Conservation (phyloP, 2,113 vertebrate genomes). For the Amblyopsis rosae region DNA sequence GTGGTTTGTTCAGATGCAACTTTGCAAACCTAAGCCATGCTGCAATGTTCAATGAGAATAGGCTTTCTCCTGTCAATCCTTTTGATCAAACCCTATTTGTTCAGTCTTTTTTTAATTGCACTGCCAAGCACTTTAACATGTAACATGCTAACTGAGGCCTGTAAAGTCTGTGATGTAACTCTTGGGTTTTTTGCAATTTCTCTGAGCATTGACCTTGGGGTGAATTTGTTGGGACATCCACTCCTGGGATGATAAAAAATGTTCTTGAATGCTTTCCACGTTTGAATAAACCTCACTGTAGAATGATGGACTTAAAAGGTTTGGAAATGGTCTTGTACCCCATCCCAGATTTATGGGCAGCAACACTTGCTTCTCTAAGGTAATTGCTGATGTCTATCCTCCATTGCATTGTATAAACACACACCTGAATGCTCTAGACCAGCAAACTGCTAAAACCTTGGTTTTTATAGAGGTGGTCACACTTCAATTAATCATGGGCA, state of each 20-base stretch:
- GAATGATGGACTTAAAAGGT: not conserved
- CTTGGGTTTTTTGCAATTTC: not conserved
- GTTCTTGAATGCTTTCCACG: not conserved
- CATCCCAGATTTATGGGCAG: not conserved
- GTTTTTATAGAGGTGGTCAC: not conserved
- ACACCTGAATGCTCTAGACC: not conserved
- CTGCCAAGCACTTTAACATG: not conserved
- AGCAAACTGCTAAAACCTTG: not conserved
- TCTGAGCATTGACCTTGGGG: not conserved
- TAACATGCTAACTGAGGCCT: not conserved
- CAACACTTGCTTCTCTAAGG: not conserved
- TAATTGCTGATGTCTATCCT: not conserved
- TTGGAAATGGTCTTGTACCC: not conserved
- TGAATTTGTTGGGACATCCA: not conserved
- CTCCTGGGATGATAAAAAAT: not conserved
- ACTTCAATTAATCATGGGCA: not conserved
- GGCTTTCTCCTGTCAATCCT: not conserved
- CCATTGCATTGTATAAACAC: not conserved
- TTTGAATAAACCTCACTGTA: not conserved
- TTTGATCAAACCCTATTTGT: not conserved
- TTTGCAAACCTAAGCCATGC: not conserved
- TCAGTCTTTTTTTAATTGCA: not conserved
- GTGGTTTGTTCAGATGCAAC: conserved; percentile 9
- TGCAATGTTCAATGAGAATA: not conserved
- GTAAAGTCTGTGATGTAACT: not conserved